Evolutionary conservation across 2,797 vertebrate species (phyloP), one percentile per base, ranked within the genome.

Genomic region (Cynodonichthys magdalenae): DNA sequence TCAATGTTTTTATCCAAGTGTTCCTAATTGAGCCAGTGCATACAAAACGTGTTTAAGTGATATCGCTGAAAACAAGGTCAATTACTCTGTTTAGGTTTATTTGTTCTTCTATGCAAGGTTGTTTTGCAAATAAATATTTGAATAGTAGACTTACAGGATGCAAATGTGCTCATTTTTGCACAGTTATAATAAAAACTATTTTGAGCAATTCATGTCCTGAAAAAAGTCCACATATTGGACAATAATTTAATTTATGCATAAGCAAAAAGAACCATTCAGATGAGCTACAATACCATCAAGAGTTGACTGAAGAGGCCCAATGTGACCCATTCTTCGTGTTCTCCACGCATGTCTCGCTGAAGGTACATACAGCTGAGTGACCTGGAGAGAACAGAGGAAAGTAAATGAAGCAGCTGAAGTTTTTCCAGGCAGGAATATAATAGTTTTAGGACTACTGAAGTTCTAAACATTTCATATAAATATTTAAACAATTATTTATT

Each of bases 291-390:
- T 86, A 99, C 98, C 98, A 69, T 99, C 97, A 68, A 99, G 90
- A 5, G 95, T 97, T 46, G 98, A 99, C 18, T 98, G 97, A 61
- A 99, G 90, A 0, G 98, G 98, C 53, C 97, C 97, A 7, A 99
- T 99, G 62, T 96, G 95, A 4, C 97, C 96, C 97, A 99, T 99
- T 77, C 96, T 92, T 58, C 97, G 92, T 39, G 95, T 95, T 73
- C 97, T 92, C 98, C 97, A 99, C 17, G 95, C 94, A 0, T 97
- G 95, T 74, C 97, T 94, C 18, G 98, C 96, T 0, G 96, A 97
- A 0, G 97, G 97, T 42, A 99, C 96, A 0, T 99, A 99, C 46
- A 99, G 92, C 85, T 99, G 98, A 0, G 97, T 98, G 79, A 99
- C 97, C 98, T 99, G 79, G 6, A 69, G 34, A 63, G 36, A 27